Base-by-base conservation (phyloP, 2,797 vertebrate genomes). In the Cichlasoma orientale region DNA sequence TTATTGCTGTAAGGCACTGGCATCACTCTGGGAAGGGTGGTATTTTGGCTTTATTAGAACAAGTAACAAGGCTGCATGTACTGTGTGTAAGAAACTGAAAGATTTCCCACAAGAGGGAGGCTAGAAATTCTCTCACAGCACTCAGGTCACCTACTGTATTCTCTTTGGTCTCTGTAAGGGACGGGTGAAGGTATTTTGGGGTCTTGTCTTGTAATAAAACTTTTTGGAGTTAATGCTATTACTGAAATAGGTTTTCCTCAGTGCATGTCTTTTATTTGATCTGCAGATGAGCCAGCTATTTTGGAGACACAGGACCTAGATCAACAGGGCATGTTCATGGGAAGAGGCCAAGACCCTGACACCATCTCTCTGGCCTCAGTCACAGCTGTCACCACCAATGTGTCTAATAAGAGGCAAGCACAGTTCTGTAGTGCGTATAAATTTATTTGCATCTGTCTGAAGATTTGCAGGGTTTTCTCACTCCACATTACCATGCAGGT, bases 311-410 rank as follows among this genome's bases (percentile, higher is more conserved):
- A 98, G 83, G 96, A 97, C 85, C 90, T 98, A 93, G 97, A 97
- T 78, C 89, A 78, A 11, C 94, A 95, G 80, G 95, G 92, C 74
- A 91, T 93, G 84, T 94, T 94, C 1, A 90, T 95, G 13, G 94
- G 93, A 3, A 93, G 94, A 13, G 95, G 95, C 19, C 90, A 94
- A 52, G 97, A 99, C 75, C 96, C 97, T 0, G 98, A 99, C 90
- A 94, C 96, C 1, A 89, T 99, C 89, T 99, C 98, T 4, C 90
- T 99, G 87, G 98, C 98, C 53, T 99, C 98, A 0, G 97, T 99
- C 91, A 99, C 98, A 0, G 98, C 98, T 0, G 96, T 99, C 86
- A 98, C 97, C 87, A 97, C 96, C 79, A 99, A 99, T 8, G 97
- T 99, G 57, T 99, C 98, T 4, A 99, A 99, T 31, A 99, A 99